phyloP scores from a whole-genome alignment of 2,113 vertebrate species.

The Hepsetus odoe region DNA sequence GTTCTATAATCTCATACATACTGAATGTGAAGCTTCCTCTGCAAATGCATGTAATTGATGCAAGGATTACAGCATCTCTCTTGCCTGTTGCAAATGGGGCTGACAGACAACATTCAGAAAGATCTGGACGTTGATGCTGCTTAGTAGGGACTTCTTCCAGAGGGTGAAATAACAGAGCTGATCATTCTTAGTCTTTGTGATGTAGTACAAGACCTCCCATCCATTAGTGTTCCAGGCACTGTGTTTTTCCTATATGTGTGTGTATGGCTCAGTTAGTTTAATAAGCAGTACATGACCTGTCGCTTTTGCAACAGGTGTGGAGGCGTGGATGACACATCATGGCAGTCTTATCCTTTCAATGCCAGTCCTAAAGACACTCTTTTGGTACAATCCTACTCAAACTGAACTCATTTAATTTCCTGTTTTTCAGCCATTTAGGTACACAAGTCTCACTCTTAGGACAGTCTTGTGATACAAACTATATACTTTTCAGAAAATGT shows the following conservation, averaged over 20 bases:
- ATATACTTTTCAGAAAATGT: no score
- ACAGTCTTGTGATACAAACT: no score
- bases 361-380: no score
- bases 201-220: background rate
- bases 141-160: background rate
- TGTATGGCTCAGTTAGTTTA: background rate
- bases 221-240: background rate
- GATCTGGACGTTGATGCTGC: background rate
- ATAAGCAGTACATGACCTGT: background rate
- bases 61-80: slow-evolving; percentile 57
- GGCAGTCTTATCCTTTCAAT: background rate
- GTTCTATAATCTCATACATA: slow-evolving; percentile 66
- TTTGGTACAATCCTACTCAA: no score
- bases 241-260: background rate
- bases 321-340: background rate
- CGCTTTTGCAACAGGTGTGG: background rate
- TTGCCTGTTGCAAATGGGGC: slow-evolving; percentile 18
- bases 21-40: slow-evolving; percentile 48
- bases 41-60: slow-evolving; percentile 66
- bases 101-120: slow-evolving; percentile 19
- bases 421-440: no score
- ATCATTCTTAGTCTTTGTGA: background rate
- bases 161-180: background rate
- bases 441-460: no score
- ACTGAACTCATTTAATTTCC: no score